phyloP scores from a whole-genome alignment of 2,888 invertebrate species.

The Phragmatobia fuliginosa region DNA sequence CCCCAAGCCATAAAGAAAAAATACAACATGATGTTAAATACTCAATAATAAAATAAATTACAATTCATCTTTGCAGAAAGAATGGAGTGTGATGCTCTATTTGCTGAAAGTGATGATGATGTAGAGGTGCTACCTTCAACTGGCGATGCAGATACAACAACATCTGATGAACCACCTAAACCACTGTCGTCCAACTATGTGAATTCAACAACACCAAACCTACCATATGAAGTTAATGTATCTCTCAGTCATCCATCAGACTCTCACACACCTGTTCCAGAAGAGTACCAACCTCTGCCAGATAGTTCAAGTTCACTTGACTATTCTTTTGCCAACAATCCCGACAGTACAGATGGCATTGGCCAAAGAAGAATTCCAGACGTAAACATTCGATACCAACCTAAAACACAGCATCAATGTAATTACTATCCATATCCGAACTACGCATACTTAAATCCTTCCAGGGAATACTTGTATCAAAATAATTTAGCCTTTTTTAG shows the following conservation, averaged over 20 bases:
- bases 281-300: conserved; percentile 81
- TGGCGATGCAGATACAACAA: conserved; percentile 55
- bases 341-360: conserved; percentile 60
- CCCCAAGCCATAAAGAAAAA: no score
- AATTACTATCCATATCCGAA: conserved; percentile 69
- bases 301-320: conserved; percentile 79
- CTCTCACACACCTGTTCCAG: conserved; percentile 79
- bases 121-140: conserved; percentile 77
- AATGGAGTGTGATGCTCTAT: conserved; percentile 88
- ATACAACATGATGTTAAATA: not conserved
- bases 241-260: conserved; percentile 67
- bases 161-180: conserved; percentile 60
- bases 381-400: conserved; percentile 77
- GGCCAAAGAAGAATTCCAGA: conserved; percentile 61
- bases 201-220: conserved; percentile 73
- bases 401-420: conserved; percentile 69
- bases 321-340: conserved; percentile 62
- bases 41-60: not conserved
- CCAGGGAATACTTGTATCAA: conserved; percentile 66
- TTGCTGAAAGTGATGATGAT: conserved; percentile 89
- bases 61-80: conserved; percentile 78
- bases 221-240: conserved; percentile 69
- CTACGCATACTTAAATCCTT: conserved; percentile 62
- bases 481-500: conserved; percentile 69
- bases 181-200: conserved; percentile 74